Evolutionary conservation across 2,888 invertebrate genomes (phyloP).

Genomic region (Synergus gifuensis): DNA sequence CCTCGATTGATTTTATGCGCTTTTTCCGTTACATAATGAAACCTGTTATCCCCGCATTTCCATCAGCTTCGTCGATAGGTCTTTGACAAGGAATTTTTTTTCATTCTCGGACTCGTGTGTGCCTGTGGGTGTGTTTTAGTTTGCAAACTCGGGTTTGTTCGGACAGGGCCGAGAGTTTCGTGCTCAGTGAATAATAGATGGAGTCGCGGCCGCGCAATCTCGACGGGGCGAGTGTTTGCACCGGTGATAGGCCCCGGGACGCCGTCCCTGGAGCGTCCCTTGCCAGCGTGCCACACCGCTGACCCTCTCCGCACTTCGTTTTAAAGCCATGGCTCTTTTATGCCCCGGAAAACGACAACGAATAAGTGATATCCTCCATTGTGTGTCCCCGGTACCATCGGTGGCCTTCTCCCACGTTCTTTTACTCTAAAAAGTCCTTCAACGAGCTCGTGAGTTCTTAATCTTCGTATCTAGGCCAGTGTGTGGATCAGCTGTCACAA

Average conservation of each 20-base stretch:
- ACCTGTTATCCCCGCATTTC: slow-evolving; percentile 35
- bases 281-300: slow-evolving; percentile 16
- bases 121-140: slow-evolving; percentile 33
- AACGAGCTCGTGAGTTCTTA: slow-evolving; percentile 47
- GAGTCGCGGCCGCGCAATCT: slow-evolving; percentile 76
- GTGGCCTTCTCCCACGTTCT: slow-evolving; percentile 50
- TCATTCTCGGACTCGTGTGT: slow-evolving; percentile 20
- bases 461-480: slow-evolving; percentile 60
- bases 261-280: slow-evolving; percentile 51
- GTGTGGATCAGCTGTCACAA: slow-evolving; percentile 39
- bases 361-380: slow-evolving; percentile 75
- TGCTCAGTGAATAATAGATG: slow-evolving; percentile 75
- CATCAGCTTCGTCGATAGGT: slow-evolving; percentile 34
- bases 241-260: slow-evolving; percentile 71
- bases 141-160: slow-evolving; percentile 28
- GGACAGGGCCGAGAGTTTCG: slow-evolving; percentile 42
- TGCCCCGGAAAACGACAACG: slow-evolving; percentile 70
- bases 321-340: slow-evolving; percentile 63
- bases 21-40: slow-evolving; percentile 35
- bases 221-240: slow-evolving; percentile 74
- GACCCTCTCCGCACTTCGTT: slow-evolving; percentile 55
- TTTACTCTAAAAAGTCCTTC: slow-evolving; percentile 44
- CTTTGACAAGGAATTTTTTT: slow-evolving; percentile 24
- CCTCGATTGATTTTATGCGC: slow-evolving; percentile 41
- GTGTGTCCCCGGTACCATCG: slow-evolving; percentile 59